phyloP scores from a whole-genome alignment of 2,113 vertebrate genomes.

The Cyphomyrus plagiostoma region DNA sequence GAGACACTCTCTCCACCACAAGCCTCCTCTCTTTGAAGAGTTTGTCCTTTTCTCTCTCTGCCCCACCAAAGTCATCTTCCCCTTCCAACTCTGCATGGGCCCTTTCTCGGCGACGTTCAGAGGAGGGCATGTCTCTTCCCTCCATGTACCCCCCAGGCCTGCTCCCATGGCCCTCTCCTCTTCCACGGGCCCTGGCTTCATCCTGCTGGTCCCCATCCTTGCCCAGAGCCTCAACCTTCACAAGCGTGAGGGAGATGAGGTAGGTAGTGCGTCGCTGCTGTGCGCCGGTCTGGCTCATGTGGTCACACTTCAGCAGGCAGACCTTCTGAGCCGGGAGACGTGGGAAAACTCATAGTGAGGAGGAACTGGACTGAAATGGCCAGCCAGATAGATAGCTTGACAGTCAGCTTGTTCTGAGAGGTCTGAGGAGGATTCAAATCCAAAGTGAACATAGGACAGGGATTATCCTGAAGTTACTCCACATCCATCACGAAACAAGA shows the following conservation, averaged over 20 bases:
- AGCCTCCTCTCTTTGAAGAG: neutral
- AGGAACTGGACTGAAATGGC: neutral
- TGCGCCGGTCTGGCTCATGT: conserved; percentile 67
- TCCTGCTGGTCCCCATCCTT: conserved; percentile 28
- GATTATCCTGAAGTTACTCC: neutral
- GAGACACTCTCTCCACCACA: neutral
- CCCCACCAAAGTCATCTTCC: neutral
- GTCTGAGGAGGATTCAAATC: neutral
- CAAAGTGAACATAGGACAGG: neutral
- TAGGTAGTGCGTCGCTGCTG: conserved; percentile 82
- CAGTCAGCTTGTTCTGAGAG: neutral
- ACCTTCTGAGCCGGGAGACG: conserved; percentile 42
- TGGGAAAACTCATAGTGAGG: conserved; percentile 42
- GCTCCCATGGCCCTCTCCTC: conserved; percentile 26
- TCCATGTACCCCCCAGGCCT: neutral
- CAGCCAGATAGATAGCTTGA: neutral
- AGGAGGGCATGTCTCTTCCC: neutral
- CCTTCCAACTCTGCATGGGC: conserved; percentile 26
- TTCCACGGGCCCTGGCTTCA: conserved; percentile 14
- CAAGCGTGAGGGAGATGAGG: conserved; percentile 86
- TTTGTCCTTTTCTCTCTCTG: conserved; percentile 27
- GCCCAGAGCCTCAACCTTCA: conserved; percentile 76
- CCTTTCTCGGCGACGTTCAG: conserved; percentile 39
- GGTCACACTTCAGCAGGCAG: conserved; percentile 49
- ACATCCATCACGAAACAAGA: neutral